Evolutionary conservation across 2,888 invertebrate species (phyloP).

Genomic region (Cheiracanthium punctorium): DNA sequence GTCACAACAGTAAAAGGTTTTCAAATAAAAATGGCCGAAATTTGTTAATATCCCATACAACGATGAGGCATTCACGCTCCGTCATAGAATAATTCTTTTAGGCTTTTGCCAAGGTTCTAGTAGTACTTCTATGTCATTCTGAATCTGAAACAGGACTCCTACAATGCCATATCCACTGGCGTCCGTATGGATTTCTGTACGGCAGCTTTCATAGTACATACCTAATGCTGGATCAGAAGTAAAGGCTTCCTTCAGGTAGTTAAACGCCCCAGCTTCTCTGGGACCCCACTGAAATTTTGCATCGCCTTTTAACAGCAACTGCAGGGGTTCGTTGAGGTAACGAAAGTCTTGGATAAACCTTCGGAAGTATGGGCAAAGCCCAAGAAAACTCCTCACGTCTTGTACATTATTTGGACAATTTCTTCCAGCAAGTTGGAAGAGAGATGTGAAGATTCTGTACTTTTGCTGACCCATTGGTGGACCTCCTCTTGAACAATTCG

Average conservation of each 20-base stretch:
- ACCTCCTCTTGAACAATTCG: not conserved
- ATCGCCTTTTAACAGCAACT: too few species aligned
- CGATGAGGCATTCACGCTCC: too few species aligned
- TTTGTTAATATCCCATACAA: conserved; percentile 71
- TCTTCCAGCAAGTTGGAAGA: too few species aligned
- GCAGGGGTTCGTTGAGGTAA: not conserved
- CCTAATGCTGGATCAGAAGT: conserved; percentile 71
- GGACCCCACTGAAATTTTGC: not conserved
- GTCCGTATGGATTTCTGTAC: conserved; percentile 16
- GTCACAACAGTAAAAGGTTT: conserved; percentile 71
- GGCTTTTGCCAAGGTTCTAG: too few species aligned
- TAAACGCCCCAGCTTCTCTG: conserved; percentile 18
- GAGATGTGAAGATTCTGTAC: too few species aligned
- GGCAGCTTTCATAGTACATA: conserved; percentile 71
- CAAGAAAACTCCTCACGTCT: too few species aligned
- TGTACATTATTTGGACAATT: not conserved
- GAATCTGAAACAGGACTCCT: not conserved
- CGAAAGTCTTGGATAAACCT: not conserved
- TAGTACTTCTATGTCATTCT: not conserved
- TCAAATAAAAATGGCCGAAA: conserved; percentile 71
- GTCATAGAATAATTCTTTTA: too few species aligned
- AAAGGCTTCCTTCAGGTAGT: conserved; percentile 14
- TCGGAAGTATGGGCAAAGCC: too few species aligned
- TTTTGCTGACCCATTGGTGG: not conserved
- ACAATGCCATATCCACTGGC: not conserved